Evolutionary conservation across 2,888 invertebrate genomes (phyloP).

Genomic region (Chrysolina americana): DNA sequence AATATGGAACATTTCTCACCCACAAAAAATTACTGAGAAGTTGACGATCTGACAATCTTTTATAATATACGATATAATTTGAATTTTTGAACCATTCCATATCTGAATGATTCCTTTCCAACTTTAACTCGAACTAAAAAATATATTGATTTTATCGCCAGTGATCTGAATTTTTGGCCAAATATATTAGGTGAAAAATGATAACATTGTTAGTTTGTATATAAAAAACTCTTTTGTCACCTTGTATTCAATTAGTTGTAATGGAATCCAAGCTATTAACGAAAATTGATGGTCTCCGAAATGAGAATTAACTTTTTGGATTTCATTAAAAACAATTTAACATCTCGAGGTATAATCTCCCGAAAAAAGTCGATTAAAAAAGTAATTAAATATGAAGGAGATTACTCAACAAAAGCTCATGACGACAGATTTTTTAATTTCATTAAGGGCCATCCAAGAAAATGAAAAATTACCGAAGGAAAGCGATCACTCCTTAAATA

Average conservation of each 20-base stretch:
- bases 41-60: too few species aligned
- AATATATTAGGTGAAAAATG: too few species aligned
- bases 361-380: constrained; percentile 58
- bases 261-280: constrained; percentile 8
- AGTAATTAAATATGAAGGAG: constrained; percentile 60
- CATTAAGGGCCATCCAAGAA: constrained; percentile 58
- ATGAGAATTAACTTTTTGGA: constrained; percentile 42
- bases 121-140: too few species aligned
- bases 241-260: neutral
- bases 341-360: constrained; percentile 48
- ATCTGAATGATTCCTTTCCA: too few species aligned
- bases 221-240: neutral
- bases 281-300: constrained; percentile 27
- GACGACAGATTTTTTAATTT: constrained; percentile 62
- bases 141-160: too few species aligned
- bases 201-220: too few species aligned
- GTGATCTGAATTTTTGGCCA: too few species aligned
- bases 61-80: too few species aligned
- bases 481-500: constrained; percentile 64
- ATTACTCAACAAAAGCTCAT: constrained; percentile 55
- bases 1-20: too few species aligned
- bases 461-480: constrained; percentile 62
- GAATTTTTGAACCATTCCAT: too few species aligned
- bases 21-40: too few species aligned
- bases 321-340: constrained; percentile 52